Evolutionary conservation across 2,888 invertebrate genomes (phyloP).

Genomic region (Pharmacophagus antenor): DNA sequence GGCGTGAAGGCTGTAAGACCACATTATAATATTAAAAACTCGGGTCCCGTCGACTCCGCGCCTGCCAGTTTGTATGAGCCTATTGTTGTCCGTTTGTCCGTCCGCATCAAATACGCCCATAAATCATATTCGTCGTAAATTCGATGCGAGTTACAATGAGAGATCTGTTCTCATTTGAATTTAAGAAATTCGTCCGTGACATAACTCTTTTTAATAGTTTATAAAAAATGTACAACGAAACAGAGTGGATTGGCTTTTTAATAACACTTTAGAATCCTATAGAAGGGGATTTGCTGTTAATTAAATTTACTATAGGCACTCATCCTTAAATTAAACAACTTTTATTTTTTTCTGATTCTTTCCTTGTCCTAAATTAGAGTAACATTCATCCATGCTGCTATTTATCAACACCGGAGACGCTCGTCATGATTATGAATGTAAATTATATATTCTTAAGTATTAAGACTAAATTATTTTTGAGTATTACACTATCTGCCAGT

Average conservation of each 20-base stretch:
- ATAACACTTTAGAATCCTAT: no score
- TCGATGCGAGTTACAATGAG: conserved; percentile 75
- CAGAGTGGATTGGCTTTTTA: not conserved
- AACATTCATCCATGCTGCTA: no score
- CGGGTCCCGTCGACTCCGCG: conserved; percentile 56
- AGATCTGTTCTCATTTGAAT: conserved; percentile 74
- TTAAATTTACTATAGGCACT: no score
- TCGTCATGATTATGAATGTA: no score
- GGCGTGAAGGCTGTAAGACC: conserved; percentile 56
- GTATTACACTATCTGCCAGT: no score
- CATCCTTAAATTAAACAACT: no score
- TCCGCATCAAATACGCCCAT: conserved; percentile 74
- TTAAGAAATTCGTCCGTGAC: conserved; percentile 47
- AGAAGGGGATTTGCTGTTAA: no score
- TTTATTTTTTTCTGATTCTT: no score
- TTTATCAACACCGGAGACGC: no score
- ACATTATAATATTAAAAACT: conserved; percentile 73
- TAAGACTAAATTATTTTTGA: no score
- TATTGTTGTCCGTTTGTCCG: conserved; percentile 74
- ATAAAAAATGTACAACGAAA: conserved; percentile 26
- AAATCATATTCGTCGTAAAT: conserved; percentile 80
- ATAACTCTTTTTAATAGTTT: conserved; percentile 39
- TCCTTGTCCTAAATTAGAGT: no score
- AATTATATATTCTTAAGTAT: no score
- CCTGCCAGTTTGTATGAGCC: conserved; percentile 59